Base-by-base conservation (phyloP, 2,888 invertebrate genomes). In the Acrobasis consociella region DNA sequence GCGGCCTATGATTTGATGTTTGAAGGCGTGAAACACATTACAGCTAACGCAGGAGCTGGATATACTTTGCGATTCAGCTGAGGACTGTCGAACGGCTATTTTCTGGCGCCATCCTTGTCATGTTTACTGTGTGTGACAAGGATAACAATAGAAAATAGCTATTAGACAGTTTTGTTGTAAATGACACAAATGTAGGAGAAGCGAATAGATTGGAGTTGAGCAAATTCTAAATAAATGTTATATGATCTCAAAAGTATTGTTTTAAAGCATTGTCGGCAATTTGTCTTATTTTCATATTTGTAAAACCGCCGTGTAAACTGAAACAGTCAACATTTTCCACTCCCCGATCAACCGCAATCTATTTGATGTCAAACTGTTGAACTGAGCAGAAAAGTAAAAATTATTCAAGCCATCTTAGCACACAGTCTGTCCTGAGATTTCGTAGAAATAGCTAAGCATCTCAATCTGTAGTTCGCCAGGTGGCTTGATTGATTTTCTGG, bases 11-110 rank as follows among this genome's bases (percentile, higher is more conserved):
- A 70, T 72, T 71, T 72, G 69, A 66, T 65, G 70, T 67, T 71
- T 78, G 70, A 80, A 75, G 89, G 89, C 89, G 91, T 86, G 90
- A 87, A 89, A 81, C 89, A 88, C 75, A 87, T 89, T 89, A 89
- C 90, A 86, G 84, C 81, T 74, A 71, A 68, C 72, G 81, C 80
- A 78, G 76, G 74, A 71, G 64, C 52, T 52, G 49, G 7, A 31
- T 31, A 31, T 31, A 31, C 8, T 31, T 31, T 31, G 31, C 31
- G 31, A 9, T n/a, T 17, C 3, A 49, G 37, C 11, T 42, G 31
- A 49, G n/a, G n/a, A 49, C 42, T 17, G 16, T 22, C 56, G 22
- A 42, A 42, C 42, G 42, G 17, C 39, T 5, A 8, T 22, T 53
- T n/a, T 53, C 13, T 37, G n/a, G 1, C n/a, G 5, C 2, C 31